Percentiles rank a stretch among this genome's conserved stretches.
These are phyloP conservation scores for Centropus bengalensis DNA, from an alignment of 2,113 vertebrate species.

Conservation along the genomic window DNA sequence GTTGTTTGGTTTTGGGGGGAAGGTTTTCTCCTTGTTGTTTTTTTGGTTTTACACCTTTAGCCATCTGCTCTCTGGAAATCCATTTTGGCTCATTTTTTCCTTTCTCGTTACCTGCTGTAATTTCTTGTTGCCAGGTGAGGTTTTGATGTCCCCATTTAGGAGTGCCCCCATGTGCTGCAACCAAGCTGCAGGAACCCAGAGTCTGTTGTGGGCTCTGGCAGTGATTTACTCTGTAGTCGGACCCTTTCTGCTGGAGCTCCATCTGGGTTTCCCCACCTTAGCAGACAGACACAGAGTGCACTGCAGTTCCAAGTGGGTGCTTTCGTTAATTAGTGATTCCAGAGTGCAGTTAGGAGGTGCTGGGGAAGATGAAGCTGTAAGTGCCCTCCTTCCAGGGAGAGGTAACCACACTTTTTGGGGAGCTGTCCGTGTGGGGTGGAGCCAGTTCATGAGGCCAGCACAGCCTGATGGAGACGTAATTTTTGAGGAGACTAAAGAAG, in stretches of 20 bases:
- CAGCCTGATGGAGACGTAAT: background rate
- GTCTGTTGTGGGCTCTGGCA: background rate
- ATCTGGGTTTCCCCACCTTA: fast-evolving
- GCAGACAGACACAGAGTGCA: background rate
- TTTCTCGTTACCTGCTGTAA: constrained; percentile 22
- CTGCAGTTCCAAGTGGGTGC: background rate
- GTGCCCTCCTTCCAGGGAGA: background rate
- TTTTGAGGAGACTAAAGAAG: background rate
- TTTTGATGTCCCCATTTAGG: background rate
- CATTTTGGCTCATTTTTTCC: background rate
- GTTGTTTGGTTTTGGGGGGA: background rate
- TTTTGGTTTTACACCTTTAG: constrained; percentile 45
- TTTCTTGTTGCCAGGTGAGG: background rate
- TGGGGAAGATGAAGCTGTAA: background rate
- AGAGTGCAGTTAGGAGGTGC: constrained; percentile 14
- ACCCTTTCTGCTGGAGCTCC: background rate
- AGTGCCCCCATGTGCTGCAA: background rate
- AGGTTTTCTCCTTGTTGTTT: background rate
- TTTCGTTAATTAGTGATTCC: constrained; percentile 62
- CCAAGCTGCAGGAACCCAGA: background rate
- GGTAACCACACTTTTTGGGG: background rate
- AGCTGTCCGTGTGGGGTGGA: background rate
- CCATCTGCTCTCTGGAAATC: constrained; percentile 47
- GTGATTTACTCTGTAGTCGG: background rate
- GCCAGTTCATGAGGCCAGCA: background rate